A percentile compares a stretch with the other conserved stretches of the same genome.
These are phyloP conservation scores for Hydrocynus forskahlii DNA, from an alignment of 2,797 vertebrate genomes.

Conservation along the genomic window DNA sequence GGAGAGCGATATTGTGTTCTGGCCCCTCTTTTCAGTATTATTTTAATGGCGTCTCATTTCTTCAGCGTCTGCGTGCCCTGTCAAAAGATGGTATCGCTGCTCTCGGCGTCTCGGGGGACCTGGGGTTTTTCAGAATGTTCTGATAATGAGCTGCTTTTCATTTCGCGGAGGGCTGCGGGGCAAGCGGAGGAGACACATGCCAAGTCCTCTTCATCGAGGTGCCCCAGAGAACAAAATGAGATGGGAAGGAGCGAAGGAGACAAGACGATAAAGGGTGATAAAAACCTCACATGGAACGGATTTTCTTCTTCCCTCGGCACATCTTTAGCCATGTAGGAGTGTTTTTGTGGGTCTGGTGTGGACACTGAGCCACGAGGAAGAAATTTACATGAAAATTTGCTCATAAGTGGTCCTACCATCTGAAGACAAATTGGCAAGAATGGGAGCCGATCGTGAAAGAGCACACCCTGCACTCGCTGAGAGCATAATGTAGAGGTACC, in stretches of 20 bases:
- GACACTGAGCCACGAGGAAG: background rate
- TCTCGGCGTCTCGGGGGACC: conserved; percentile 45
- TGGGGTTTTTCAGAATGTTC: conserved; percentile 48
- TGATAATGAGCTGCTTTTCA: conserved; percentile 62
- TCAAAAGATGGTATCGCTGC: conserved; percentile 53
- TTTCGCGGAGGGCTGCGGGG: conserved; percentile 42
- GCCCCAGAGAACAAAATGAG: conserved; percentile 34
- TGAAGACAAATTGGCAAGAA: background rate
- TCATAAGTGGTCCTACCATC: background rate
- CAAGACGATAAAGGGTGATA: conserved; percentile 8
- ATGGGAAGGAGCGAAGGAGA: background rate
- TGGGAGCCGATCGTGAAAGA: background rate
- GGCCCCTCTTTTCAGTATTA: conserved; percentile 3
- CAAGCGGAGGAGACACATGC: conserved; percentile 32
- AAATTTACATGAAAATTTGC: background rate
- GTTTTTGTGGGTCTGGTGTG: background rate
- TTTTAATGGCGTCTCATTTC: conserved; percentile 50
- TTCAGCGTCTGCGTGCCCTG: conserved; percentile 44
- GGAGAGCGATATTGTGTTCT: conserved; percentile 23
- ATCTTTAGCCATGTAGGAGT: background rate
- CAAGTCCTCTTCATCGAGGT: conserved; percentile 37
- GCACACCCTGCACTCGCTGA: background rate
- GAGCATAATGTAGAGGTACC: background rate
- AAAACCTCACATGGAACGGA: conserved; percentile 8
- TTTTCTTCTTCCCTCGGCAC: background rate